These are phyloP conservation scores for Steinernema feltiae DNA, from an alignment of 1,140 invertebrate genomes.

Conservation along the genomic window DNA sequence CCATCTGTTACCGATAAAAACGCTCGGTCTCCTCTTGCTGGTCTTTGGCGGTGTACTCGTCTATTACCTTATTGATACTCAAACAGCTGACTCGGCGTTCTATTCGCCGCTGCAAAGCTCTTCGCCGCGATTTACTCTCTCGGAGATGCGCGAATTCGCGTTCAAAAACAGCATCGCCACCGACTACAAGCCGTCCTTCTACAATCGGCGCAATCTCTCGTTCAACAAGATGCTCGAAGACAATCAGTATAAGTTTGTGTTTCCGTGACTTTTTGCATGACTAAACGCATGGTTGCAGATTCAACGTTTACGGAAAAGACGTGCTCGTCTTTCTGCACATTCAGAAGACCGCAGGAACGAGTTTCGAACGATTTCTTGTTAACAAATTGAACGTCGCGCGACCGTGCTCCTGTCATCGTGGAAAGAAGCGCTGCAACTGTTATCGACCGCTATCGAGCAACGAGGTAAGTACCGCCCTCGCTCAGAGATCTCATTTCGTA, in stretches of 20 bases:
- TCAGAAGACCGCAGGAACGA: slow-evolving; percentile 85
- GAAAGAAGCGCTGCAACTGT: slow-evolving; percentile 70
- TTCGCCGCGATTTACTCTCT: slow-evolving; percentile 35
- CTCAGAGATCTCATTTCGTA: not conserved
- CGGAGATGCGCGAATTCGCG: slow-evolving; percentile 46
- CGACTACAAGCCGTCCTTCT: slow-evolving; percentile 43
- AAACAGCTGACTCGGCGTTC: not conserved
- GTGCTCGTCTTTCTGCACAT: slow-evolving; percentile 97
- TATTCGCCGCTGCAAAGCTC: not conserved
- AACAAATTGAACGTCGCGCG: slow-evolving; percentile 46
- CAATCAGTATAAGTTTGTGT: slow-evolving; percentile 32
- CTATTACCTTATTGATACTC: not conserved
- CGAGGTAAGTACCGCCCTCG: slow-evolving; percentile 21
- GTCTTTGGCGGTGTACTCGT: not conserved
- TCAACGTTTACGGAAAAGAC: slow-evolving; percentile 73
- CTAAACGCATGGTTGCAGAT: slow-evolving; percentile 36
- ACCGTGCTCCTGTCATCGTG: slow-evolving; percentile 46
- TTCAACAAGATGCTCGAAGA: slow-evolving; percentile 48
- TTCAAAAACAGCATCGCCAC: slow-evolving; percentile 40
- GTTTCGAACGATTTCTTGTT: slow-evolving; percentile 69
- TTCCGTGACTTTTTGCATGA: not conserved
- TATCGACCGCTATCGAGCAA: slow-evolving; percentile 39
- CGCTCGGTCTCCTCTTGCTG: not conserved
- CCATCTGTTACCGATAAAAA: not conserved
- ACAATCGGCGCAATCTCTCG: slow-evolving; percentile 39